Evolutionary conservation across 2,797 vertebrate genomes (phyloP).

Genomic region (Pyrocephalus nanus): DNA sequence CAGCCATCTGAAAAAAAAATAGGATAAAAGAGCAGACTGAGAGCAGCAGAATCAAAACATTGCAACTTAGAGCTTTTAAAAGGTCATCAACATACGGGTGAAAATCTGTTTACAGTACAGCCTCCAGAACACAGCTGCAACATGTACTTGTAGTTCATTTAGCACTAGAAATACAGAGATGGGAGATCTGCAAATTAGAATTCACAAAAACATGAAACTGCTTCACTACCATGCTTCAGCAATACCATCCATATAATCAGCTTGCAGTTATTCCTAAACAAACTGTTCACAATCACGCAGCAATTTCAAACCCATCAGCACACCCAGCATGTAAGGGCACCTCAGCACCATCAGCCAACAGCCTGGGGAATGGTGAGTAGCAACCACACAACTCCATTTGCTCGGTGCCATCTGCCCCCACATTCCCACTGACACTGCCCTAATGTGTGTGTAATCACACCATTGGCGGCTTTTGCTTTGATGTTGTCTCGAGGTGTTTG

Average conservation of each 20-base stretch:
- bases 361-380: neutral
- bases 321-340: accelerated
- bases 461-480: neutral
- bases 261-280: neutral
- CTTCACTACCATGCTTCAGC: neutral
- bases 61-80: neutral
- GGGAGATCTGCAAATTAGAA: neutral
- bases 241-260: neutral
- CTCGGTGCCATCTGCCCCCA: neutral
- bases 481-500: neutral
- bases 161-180: neutral
- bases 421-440: accelerated
- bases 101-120: neutral
- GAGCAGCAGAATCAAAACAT: neutral
- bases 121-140: neutral
- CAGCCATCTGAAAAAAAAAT: neutral
- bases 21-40: neutral
- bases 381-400: neutral
- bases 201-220: neutral
- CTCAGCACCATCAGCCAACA: neutral
- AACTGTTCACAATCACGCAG: neutral
- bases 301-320: neutral
- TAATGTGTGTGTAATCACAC: accelerated
- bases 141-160: neutral
- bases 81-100: neutral